Conservation (phyloP, 2,113 vertebrate genomes). For the Lichenostomus cassidix region DNA sequence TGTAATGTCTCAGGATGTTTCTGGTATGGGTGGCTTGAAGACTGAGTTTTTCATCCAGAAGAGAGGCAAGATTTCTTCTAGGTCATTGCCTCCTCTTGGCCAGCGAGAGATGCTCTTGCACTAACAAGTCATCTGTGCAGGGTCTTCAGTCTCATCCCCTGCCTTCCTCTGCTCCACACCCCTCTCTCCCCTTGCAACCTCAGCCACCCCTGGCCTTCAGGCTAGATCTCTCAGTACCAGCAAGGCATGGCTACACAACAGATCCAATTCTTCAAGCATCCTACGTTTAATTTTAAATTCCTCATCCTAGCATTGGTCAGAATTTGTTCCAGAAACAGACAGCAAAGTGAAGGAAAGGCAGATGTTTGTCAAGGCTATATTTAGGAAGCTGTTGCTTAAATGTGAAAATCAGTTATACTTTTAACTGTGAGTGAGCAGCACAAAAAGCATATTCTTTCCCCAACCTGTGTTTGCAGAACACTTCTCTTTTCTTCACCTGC, state of each 20-base stretch:
- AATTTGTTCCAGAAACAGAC: background rate
- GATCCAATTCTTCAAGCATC: background rate
- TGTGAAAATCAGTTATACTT: constrained; percentile 36
- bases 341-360: constrained; percentile 1
- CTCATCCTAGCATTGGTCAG: background rate
- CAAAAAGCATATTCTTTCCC: constrained; percentile 20
- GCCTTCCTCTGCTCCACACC: background rate
- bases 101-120: constrained; percentile 53
- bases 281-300: background rate
- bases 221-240: background rate
- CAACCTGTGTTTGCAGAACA: constrained; percentile 33
- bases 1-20: background rate
- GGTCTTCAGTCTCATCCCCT: background rate
- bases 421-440: constrained; percentile 27
- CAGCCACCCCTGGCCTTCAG: background rate
- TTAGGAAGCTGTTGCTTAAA: constrained; percentile 3
- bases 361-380: constrained; percentile 10
- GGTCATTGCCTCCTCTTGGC: constrained; percentile 12
- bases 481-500: constrained; percentile 34
- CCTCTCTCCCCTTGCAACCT: background rate
- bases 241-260: background rate
- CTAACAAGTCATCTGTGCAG: background rate
- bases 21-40: background rate
- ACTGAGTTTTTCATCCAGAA: background rate
- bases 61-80: background rate